Conservation (phyloP, 1,140 invertebrate species). For the Samia ricini region DNA sequence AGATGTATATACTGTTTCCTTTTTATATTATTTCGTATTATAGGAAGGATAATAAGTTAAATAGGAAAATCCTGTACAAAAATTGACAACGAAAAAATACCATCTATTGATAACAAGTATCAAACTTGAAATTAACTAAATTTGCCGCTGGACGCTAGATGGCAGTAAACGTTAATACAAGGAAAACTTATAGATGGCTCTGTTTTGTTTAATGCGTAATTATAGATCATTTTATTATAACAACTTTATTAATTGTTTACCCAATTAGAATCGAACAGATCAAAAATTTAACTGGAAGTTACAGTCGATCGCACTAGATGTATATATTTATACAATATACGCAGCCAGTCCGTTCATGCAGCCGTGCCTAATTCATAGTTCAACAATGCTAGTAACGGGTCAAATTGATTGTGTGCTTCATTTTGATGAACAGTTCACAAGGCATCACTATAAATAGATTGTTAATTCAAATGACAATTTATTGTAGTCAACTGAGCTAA, state of each 20-base stretch:
- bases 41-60: too few species aligned
- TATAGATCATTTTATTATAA: too few species aligned
- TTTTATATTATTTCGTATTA: too few species aligned
- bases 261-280: not conserved
- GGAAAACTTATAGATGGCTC: too few species aligned
- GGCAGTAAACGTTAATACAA: not conserved
- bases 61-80: too few species aligned
- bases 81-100: too few species aligned
- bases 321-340: conserved; percentile 8
- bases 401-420: conserved; percentile 60
- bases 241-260: too few species aligned
- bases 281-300: not conserved
- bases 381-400: conserved; percentile 45
- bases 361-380: conserved; percentile 22
- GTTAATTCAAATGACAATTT: conserved; percentile 31
- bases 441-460: conserved; percentile 36
- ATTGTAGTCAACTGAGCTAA: conserved; percentile 18
- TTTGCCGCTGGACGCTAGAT: not conserved
- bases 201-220: too few species aligned
- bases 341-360: not conserved
- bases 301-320: not conserved
- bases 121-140: too few species aligned
- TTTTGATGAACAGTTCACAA: conserved; percentile 29
- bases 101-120: too few species aligned
- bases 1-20: too few species aligned